A percentile compares a stretch with the other conserved stretches of the same genome.
Conservation (phyloP, 2,113 vertebrate species). For the Boulengeromyrus knoepffleri region DNA sequence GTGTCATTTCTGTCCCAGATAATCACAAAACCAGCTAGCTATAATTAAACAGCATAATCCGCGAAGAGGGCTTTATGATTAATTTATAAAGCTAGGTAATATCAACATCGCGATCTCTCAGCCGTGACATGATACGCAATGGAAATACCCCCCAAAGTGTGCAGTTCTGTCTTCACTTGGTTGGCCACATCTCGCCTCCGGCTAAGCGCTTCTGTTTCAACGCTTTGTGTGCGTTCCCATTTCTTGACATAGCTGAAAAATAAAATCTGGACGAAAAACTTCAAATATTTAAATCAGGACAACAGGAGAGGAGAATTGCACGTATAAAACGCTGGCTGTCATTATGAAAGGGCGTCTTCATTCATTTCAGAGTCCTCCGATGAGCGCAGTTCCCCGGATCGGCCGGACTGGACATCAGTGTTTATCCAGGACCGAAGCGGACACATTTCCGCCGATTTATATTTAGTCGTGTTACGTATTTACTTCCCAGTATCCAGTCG, state of each 20-base stretch:
- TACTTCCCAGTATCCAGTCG: neutral
- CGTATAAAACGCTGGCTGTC: neutral
- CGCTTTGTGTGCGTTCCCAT: neutral
- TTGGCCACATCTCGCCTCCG: neutral
- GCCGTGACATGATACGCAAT: neutral
- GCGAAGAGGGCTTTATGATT: neutral
- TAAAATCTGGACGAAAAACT: neutral
- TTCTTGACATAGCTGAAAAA: neutral
- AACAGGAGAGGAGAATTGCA: neutral
- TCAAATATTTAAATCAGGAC: neutral
- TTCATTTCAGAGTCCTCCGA: neutral
- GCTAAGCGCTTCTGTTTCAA: neutral
- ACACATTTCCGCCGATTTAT: neutral
- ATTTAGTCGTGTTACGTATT: neutral
- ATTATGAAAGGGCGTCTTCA: neutral
- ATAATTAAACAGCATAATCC: neutral
- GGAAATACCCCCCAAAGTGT: neutral
- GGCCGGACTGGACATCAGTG: neutral
- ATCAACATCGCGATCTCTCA: neutral
- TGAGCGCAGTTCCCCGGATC: neutral
- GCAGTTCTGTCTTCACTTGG: neutral
- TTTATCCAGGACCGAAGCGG: neutral
- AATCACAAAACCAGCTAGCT: neutral
- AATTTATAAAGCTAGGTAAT: neutral
- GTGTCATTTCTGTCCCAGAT: conserved; percentile 3